Conservation (phyloP, 2,888 invertebrate species). For the Chloromyia formosa region DNA sequence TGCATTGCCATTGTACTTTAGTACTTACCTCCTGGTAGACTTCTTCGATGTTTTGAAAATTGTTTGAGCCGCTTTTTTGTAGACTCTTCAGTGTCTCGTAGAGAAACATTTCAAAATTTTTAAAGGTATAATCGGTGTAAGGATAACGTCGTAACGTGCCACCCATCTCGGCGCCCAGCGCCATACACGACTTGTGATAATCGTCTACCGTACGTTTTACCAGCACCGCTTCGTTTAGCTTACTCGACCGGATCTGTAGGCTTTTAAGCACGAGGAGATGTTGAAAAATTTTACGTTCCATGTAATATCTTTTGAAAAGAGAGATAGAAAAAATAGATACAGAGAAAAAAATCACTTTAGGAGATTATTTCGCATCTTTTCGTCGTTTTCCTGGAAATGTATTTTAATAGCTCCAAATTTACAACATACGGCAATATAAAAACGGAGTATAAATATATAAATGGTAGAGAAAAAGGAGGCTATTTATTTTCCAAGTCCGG, state of each 20-base stretch:
- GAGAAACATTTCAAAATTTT: conserved; percentile 86
- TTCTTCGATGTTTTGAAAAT: conserved; percentile 71
- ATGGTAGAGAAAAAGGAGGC: too few relatives aligned
- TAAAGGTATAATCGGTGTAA: conserved; percentile 74
- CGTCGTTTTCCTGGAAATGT: too few relatives aligned
- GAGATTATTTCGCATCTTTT: conserved; percentile 29
- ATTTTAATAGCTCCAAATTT: too few relatives aligned
- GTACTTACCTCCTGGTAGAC: conserved; percentile 70
- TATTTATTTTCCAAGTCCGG: too few relatives aligned
- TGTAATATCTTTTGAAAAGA: conserved; percentile 75
- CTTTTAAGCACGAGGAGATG: conserved; percentile 91
- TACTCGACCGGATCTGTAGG: conserved; percentile 88
- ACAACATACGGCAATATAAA: too few relatives aligned
- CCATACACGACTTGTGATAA: conserved; percentile 79
- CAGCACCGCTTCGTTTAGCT: conserved; percentile 85
- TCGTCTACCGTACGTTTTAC: conserved; percentile 88
- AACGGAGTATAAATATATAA: too few relatives aligned
- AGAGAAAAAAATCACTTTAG: conserved; percentile 30
- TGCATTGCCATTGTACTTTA: too few relatives aligned
- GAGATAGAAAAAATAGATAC: background rate
- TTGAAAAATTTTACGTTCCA: conserved; percentile 92
- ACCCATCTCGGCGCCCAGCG: conserved; percentile 67
- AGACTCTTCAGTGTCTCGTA: conserved; percentile 85
- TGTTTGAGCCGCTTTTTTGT: conserved; percentile 74
- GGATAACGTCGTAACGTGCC: conserved; percentile 69